These are phyloP conservation scores for Erpornis zantholeuca DNA, from an alignment of 2,113 vertebrate genomes.

Conservation along the genomic window DNA sequence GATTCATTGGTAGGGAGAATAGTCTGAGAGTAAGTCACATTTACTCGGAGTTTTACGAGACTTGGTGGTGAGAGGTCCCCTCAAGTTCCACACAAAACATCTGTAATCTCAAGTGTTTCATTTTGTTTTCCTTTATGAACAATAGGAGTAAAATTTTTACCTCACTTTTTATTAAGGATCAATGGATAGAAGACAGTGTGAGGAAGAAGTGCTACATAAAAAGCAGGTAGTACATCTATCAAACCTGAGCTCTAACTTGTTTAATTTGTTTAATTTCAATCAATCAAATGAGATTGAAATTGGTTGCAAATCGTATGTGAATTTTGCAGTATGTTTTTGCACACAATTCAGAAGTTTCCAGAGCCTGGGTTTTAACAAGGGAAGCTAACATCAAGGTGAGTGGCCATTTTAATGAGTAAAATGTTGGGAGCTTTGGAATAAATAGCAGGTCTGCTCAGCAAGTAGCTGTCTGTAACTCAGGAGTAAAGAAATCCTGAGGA, in stretches of 20 bases:
- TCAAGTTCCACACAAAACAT: not conserved
- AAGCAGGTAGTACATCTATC: not conserved
- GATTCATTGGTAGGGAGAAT: not conserved
- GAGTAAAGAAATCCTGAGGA: not conserved
- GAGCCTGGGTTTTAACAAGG: not conserved
- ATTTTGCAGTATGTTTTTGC: not conserved
- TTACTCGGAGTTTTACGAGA: not conserved
- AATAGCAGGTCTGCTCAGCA: not conserved
- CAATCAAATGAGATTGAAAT: not conserved
- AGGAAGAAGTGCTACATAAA: not conserved
- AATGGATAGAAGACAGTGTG: not conserved
- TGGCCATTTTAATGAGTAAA: not conserved
- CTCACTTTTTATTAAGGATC: not conserved
- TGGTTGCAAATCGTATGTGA: not conserved
- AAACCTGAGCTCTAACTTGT: not conserved
- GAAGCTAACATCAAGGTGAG: not conserved
- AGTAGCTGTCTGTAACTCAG: not conserved
- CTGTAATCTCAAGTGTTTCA: not conserved
- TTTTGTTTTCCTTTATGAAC: not conserved
- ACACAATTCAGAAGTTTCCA: not conserved
- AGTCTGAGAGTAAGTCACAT: not conserved
- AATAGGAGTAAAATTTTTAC: not conserved
- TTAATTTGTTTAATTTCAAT: not conserved
- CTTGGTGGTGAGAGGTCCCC: not conserved
- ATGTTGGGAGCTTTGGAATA: not conserved